Base-by-base conservation (phyloP, 2,113 vertebrate genomes). In the Labeo catla region DNA sequence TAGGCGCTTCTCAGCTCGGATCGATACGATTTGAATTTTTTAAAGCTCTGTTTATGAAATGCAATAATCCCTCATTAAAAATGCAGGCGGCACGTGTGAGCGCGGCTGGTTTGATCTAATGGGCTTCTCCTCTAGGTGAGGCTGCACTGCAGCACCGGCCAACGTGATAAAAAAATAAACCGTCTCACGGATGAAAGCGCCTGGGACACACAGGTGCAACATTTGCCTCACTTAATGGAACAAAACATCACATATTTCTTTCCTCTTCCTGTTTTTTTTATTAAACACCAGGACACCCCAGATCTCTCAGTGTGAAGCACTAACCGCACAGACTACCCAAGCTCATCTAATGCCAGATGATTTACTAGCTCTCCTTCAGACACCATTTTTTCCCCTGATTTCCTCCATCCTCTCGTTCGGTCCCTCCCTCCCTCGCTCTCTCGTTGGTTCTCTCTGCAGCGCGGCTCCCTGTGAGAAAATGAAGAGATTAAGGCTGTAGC, bases 51-150 rank as follows among this genome's bases (percentile, higher is more conserved):
- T 96, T 97, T 97, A 97, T 97, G 94, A 97, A 97, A 96, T 93
- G 94, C 93, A 97, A 97, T 97, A 96, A 97, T 97, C 96, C 92
- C 93, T 96, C 95, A 97, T 98, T 97, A 97, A 97, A 96, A 96
- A 98, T 97, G 96, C 95, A 97, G 95, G 94, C 93, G 94, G 94
- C 85, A 92, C 93, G 92, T 94, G 92, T 92, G 94, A 92, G 94
- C 92, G 85, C 93, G 90, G 94, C 92, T 92, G 94, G 95, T 95
- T 94, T 96, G 96, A 94, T 96, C 94, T 95, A 95, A 96, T 96
- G 93, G 93, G 90, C 92, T 92, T 92, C 96, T 95, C 95, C 2
- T 28, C 28, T 87, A 63, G 95, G 95, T 96, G 96, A 92, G 89
- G 86, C 91, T 92, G 90, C 90, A 91, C 91, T 85, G 47, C 93